Conservation (phyloP, 2,113 vertebrate genomes). For the Nesogale talazaci region DNA sequence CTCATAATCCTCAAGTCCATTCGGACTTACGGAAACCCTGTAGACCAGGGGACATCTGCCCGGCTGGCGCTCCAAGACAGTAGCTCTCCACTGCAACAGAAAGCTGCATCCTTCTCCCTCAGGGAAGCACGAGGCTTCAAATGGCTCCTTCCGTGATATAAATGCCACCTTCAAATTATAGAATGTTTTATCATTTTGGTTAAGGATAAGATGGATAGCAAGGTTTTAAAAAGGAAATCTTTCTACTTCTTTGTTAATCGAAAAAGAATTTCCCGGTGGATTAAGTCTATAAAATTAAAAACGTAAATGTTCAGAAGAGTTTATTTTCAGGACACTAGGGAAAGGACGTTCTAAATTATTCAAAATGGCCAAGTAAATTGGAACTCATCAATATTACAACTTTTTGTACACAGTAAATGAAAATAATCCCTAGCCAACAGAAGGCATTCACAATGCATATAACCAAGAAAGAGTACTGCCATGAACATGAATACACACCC, state of each 20-base stretch:
- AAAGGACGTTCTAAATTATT: slow-evolving; percentile 17
- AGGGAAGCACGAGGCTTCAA: too few species aligned
- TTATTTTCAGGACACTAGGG: neutral
- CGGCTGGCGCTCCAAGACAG: too few species aligned
- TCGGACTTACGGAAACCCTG: too few species aligned
- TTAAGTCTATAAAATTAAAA: slow-evolving; percentile 8
- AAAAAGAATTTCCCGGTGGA: slow-evolving; percentile 15
- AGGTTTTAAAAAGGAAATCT: neutral
- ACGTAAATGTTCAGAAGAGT: neutral
- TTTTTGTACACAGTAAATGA: neutral
- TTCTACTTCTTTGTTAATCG: neutral
- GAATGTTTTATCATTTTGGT: neutral
- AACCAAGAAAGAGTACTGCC: neutral
- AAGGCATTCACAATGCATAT: neutral
- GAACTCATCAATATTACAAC: slow-evolving; percentile 17
- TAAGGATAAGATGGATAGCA: neutral
- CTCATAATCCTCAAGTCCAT: too few species aligned
- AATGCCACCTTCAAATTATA: neutral
- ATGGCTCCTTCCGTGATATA: too few species aligned
- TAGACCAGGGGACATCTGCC: too few species aligned
- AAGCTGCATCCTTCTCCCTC: too few species aligned
- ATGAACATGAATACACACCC: neutral
- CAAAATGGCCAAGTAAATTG: neutral
- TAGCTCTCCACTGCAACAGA: too few species aligned
- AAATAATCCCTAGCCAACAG: neutral